Percentiles rank a stretch among this genome's conserved stretches.
Evolutionary conservation across 2,797 vertebrate species (phyloP).

Genomic region (Natrix natrix): DNA sequence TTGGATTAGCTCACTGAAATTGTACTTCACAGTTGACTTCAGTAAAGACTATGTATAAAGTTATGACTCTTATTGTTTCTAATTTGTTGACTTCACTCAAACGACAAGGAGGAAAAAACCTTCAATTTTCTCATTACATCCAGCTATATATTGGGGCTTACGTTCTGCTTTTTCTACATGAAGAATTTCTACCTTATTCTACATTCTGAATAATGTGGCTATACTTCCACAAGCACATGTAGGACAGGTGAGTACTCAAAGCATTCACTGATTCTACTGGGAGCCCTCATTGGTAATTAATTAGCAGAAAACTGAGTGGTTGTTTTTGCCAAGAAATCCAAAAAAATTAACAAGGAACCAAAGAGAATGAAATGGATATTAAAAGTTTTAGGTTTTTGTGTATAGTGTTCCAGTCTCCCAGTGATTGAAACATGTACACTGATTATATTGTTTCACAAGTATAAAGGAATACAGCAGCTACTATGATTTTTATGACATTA

Average conservation of each 20-base stretch:
- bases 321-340: not conserved
- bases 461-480: not conserved
- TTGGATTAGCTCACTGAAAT: not conserved
- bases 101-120: not conserved
- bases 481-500: not conserved
- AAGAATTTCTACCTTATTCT: too few relatives aligned
- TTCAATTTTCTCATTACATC: not conserved
- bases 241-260: not conserved
- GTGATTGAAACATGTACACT: not conserved
- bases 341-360: not conserved
- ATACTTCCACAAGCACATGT: not conserved
- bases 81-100: not conserved
- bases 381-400: not conserved
- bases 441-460: not conserved
- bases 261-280: not conserved
- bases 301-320: not conserved
- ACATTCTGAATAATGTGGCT: not conserved
- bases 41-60: not conserved
- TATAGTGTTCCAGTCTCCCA: not conserved
- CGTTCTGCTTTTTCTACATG: not conserved
- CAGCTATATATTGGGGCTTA: not conserved
- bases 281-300: not conserved
- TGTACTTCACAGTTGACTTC: not conserved
- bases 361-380: not conserved
- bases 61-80: not conserved